Evolutionary conservation across 2,888 invertebrate species (phyloP).

Genomic region (Pseudolycoriella hygida): DNA sequence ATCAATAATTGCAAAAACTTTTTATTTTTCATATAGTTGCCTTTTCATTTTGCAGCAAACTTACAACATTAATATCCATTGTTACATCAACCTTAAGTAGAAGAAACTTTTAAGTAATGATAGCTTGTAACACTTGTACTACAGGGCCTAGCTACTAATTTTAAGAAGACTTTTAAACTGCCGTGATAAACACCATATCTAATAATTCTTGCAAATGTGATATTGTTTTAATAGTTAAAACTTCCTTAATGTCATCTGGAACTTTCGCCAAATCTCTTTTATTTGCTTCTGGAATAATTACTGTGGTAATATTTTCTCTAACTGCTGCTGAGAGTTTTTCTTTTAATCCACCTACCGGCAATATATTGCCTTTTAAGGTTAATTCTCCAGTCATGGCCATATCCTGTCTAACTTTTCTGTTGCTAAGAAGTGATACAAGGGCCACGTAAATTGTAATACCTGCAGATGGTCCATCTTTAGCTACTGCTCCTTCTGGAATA

Average conservation of each 20-base stretch:
- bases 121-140: too few relatives aligned
- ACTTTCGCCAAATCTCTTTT: conserved; percentile 90
- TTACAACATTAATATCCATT: too few relatives aligned
- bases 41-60: too few relatives aligned
- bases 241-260: conserved; percentile 74
- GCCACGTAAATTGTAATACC: conserved; percentile 94
- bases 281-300: conserved; percentile 91
- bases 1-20: too few relatives aligned
- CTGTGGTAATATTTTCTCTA: conserved; percentile 74
- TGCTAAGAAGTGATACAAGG: conserved; percentile 74
- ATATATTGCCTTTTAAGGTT: conserved; percentile 84
- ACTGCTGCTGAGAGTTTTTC: conserved; percentile 97
- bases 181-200: too few relatives aligned
- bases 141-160: too few relatives aligned
- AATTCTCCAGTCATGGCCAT: conserved; percentile 99
- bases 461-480: conserved; percentile 97
- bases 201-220: too few relatives aligned
- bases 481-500: conserved; percentile 97
- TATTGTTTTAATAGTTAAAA: too few relatives aligned
- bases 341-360: conserved; percentile 97
- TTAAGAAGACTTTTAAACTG: too few relatives aligned
- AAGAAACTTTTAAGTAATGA: too few relatives aligned
- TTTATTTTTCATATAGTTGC: too few relatives aligned
- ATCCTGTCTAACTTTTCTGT: conserved; percentile 53
- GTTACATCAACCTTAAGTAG: too few relatives aligned